These are phyloP conservation scores for Theropithecus gelada DNA, from an alignment of 2,113 vertebrate species.

Conservation along the genomic window DNA sequence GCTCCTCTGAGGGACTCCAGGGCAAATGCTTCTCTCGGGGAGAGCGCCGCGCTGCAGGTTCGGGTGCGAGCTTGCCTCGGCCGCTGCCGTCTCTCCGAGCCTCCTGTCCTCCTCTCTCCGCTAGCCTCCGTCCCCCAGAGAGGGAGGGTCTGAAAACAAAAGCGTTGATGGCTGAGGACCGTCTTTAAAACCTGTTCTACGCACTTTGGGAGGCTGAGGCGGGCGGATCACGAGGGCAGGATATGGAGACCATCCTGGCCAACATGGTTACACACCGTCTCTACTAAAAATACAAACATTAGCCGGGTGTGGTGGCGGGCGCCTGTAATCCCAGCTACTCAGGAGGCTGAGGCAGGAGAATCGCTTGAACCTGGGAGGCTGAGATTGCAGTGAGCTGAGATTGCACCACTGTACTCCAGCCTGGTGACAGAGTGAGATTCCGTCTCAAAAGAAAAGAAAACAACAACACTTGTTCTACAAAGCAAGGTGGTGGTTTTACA, in stretches of 20 bases:
- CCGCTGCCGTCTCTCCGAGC: fast-evolving
- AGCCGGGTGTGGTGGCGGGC: no score
- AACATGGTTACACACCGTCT: no score
- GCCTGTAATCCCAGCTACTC: no score
- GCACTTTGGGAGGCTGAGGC: no score
- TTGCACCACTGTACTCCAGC: neutral
- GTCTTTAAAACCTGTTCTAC: neutral
- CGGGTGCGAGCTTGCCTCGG: no score
- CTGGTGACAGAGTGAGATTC: neutral
- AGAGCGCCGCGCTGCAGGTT: neutral
- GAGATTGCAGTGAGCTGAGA: neutral
- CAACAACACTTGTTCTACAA: neutral
- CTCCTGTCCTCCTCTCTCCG: neutral
- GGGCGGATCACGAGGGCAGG: no score
- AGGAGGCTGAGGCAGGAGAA: no score
- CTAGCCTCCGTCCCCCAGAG: neutral
- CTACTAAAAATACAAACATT: no score
- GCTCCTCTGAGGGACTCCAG: neutral
- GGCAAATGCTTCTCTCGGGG: no score
- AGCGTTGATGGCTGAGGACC: neutral
- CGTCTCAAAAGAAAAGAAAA: neutral
- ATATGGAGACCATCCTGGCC: no score
- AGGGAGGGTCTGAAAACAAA: neutral
- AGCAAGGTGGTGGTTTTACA: neutral
- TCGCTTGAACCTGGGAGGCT: no score